A percentile compares a stretch with the other conserved stretches of the same genome.
Evolutionary conservation across 2,113 vertebrate genomes (phyloP).

Genomic region (Carlito syrichta): DNA sequence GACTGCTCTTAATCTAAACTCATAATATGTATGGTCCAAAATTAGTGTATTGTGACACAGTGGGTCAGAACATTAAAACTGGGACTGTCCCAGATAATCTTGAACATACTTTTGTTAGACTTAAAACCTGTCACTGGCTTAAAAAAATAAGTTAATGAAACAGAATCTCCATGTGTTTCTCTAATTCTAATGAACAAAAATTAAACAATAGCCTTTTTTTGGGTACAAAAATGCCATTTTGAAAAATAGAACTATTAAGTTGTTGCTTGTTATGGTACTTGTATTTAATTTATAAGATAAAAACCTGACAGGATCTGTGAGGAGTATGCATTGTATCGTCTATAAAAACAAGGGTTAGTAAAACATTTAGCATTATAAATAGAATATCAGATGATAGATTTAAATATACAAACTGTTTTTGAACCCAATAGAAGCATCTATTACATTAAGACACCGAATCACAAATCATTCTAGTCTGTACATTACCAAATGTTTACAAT

Average conservation of each 20-base stretch:
- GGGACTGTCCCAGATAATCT: background rate
- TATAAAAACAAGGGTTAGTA: background rate
- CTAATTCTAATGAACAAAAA: constrained; percentile 13
- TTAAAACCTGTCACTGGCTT: background rate
- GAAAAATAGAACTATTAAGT: background rate
- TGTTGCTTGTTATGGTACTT: background rate
- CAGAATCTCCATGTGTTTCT: background rate
- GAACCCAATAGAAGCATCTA: background rate
- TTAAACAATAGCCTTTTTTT: constrained; percentile 4
- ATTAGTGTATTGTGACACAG: background rate
- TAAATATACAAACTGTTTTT: constrained; percentile 17
- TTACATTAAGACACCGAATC: constrained; percentile 2
- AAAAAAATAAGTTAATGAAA: background rate
- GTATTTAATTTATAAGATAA: constrained; percentile 21
- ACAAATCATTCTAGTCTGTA: background rate
- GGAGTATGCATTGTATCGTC: background rate
- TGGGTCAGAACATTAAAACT: background rate
- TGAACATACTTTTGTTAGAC: background rate
- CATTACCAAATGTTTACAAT: background rate
- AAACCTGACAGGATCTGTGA: background rate
- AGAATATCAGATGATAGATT: constrained; percentile 17
- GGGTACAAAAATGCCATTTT: background rate
- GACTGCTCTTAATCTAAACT: background rate
- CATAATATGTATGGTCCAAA: background rate
- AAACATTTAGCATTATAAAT: constrained; percentile 37